These are phyloP conservation scores for Pagrus major DNA, from an alignment of 2,113 vertebrate genomes.

Conservation along the genomic window DNA sequence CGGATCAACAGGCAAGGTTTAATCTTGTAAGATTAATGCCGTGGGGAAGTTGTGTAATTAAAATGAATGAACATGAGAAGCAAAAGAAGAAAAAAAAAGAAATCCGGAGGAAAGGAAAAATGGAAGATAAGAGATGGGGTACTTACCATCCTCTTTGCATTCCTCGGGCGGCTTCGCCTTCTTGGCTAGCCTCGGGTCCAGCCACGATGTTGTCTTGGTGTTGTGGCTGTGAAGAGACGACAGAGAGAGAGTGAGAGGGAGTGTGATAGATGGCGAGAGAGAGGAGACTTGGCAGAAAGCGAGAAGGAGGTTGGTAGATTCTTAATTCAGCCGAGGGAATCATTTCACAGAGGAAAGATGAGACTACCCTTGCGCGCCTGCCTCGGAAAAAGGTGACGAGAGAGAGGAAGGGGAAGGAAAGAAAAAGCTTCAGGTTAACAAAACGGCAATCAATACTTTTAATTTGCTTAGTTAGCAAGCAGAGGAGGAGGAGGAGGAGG, in stretches of 20 bases:
- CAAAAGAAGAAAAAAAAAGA: background rate
- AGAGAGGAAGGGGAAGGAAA: conserved; percentile 9
- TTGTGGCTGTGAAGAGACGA: conserved; percentile 94
- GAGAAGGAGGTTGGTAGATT: conserved; percentile 72
- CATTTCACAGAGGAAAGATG: conserved; percentile 62
- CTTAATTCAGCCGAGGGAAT: conserved; percentile 71
- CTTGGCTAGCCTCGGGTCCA: conserved; percentile 99
- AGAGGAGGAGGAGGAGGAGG: conserved; percentile 75
- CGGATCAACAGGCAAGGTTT: conserved; percentile 30
- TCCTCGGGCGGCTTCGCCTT: conserved; percentile 99
- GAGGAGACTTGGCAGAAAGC: conserved; percentile 64
- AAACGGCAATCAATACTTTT: conserved; percentile 95
- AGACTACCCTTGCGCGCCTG: conserved; percentile 48
- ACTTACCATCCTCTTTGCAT: conserved; percentile 99
- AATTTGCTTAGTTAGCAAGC: conserved; percentile 94
- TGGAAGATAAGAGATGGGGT: conserved; percentile 11
- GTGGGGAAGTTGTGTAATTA: conserved; percentile 9
- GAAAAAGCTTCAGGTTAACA: conserved; percentile 86
- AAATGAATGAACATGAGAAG: background rate
- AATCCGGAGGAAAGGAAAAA: conserved; percentile 13
- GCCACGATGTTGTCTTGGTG: conserved; percentile 99
- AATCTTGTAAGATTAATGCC: conserved; percentile 24
- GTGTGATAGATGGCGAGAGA: conserved; percentile 67
- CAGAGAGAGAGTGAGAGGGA: conserved; percentile 65
- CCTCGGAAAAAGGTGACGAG: conserved; percentile 50